phyloP scores from a whole-genome alignment of 1,140 invertebrate genomes.

The Drosophila hydei region DNA sequence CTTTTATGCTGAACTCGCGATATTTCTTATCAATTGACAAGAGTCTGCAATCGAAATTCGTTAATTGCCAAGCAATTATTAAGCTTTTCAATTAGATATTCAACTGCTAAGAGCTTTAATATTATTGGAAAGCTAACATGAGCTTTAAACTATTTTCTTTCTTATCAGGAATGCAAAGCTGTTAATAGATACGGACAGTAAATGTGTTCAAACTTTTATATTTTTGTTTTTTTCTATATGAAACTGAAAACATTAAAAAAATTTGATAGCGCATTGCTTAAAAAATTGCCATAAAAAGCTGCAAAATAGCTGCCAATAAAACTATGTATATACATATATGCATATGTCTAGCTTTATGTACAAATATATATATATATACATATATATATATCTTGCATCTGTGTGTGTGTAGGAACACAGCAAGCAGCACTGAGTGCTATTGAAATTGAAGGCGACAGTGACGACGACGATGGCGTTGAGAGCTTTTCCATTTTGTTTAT shows the following conservation, averaged over 20 bases:
- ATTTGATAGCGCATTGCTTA: constrained; percentile 24
- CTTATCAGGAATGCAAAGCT: constrained; percentile 7
- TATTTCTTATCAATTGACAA: constrained; percentile 28
- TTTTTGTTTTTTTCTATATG: constrained; percentile 8
- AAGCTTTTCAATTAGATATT: not conserved
- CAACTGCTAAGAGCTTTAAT: not conserved
- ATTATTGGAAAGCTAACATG: not conserved
- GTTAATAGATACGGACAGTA: not conserved
- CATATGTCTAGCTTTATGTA: constrained; percentile 19
- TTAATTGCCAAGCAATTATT: not conserved
- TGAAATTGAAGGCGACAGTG: constrained; percentile 77
- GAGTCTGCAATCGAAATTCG: constrained; percentile 15
- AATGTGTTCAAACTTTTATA: not conserved
- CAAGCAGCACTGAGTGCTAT: constrained; percentile 58
- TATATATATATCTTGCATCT: constrained; percentile 10
- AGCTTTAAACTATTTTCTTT: not conserved
- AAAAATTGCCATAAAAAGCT: constrained; percentile 58
- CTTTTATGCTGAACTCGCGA: constrained; percentile 19
- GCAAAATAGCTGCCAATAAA: constrained; percentile 57
- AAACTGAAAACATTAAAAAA: constrained; percentile 25
- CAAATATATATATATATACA: constrained; percentile 25
- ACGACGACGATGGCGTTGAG: constrained; percentile 44
- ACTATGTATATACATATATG: constrained; percentile 14
- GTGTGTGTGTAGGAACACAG: constrained; percentile 44
- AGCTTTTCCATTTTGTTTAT: constrained; percentile 72